A percentile compares a stretch with the other conserved stretches of the same genome.
These are phyloP conservation scores for Eustalomyia histrio DNA, from an alignment of 2,888 invertebrate genomes.

Conservation along the genomic window DNA sequence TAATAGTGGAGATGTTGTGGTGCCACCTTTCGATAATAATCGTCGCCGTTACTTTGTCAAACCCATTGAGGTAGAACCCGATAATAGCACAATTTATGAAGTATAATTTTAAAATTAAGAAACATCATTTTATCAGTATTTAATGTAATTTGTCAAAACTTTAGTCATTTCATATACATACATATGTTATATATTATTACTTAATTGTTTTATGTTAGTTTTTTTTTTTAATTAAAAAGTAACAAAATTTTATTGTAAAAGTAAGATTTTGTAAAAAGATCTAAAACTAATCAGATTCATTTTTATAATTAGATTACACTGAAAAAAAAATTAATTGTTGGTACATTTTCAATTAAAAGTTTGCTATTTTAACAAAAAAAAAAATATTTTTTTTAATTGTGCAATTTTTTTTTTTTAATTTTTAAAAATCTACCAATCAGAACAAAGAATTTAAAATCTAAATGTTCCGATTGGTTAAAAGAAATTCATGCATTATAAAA, in stretches of 20 bases:
- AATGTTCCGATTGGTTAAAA: no score
- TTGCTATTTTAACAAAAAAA: no score
- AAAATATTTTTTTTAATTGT: no score
- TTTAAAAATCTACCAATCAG: no score
- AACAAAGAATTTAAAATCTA: no score
- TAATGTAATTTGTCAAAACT: slow-evolving; percentile 4
- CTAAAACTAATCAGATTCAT: background rate
- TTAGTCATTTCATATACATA: background rate
- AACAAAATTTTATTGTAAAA: background rate
- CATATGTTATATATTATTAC: no score
- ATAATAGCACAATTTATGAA: slow-evolving; percentile 75
- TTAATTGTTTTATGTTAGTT: slow-evolving; percentile 17
- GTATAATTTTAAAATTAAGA: slow-evolving; percentile 48
- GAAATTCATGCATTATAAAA: no score
- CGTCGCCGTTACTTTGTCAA: slow-evolving; percentile 77
- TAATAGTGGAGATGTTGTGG: slow-evolving; percentile 21
- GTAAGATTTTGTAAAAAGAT: background rate
- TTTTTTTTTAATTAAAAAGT: background rate
- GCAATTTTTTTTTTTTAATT: no score
- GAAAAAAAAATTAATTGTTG: no score
- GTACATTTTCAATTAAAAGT: no score
- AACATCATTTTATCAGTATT: slow-evolving; percentile 21
- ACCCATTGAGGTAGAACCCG: slow-evolving; percentile 75
- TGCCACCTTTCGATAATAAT: slow-evolving; percentile 67
- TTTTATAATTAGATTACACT: no score